phyloP scores from a whole-genome alignment of 2,113 vertebrate genomes.

The Pterophyllum scalare region DNA sequence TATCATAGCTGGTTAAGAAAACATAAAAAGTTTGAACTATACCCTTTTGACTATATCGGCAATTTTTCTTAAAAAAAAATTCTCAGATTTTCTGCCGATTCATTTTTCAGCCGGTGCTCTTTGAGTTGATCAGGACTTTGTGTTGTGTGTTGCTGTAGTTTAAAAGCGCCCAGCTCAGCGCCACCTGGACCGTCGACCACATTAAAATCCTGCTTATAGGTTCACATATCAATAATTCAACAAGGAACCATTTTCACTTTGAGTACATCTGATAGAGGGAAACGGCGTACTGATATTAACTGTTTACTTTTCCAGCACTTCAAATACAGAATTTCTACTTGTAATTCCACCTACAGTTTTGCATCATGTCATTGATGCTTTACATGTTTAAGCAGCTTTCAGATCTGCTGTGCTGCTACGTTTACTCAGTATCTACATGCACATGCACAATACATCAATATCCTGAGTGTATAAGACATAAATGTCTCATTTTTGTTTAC shows the following conservation, averaged over 20 bases:
- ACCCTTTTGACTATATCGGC: not conserved
- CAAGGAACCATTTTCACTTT: slow-evolving; percentile 38
- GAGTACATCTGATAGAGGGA: not conserved
- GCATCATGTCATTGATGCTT: not conserved
- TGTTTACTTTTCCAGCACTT: not conserved
- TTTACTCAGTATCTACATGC: not conserved
- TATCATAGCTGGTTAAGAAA: not conserved
- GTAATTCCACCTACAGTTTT: not conserved
- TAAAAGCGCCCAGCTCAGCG: not conserved
- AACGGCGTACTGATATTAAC: not conserved
- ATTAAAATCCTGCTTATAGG: slow-evolving; percentile 49
- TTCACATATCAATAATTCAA: slow-evolving; percentile 61
- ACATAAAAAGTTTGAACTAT: not conserved
- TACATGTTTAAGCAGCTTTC: not conserved
- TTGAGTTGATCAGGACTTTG: not conserved
- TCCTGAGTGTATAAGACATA: not conserved
- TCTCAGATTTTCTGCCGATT: not conserved
- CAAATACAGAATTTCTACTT: not conserved
- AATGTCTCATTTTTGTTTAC: not conserved
- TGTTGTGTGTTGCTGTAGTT: not conserved
- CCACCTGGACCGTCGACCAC: slow-evolving; percentile 36
- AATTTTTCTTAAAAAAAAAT: not conserved
- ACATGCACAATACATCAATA: not conserved
- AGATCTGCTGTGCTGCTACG: not conserved
- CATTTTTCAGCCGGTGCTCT: not conserved